These are phyloP conservation scores for Drosophila anceps DNA, from an alignment of 2,888 invertebrate species.

Conservation along the genomic window DNA sequence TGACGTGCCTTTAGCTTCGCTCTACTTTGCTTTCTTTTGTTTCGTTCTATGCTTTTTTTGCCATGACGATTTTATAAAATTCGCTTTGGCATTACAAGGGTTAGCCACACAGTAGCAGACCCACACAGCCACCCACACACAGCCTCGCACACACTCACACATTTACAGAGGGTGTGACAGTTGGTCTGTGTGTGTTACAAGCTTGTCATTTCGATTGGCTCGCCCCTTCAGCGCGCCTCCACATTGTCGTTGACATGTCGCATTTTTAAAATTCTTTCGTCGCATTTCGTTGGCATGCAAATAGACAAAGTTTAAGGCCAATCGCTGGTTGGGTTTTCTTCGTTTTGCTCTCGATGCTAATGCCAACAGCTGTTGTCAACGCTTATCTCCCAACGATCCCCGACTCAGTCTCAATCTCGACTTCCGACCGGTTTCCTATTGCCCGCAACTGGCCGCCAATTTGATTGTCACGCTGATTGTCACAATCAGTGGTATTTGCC, in stretches of 20 bases:
- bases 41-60: slow-evolving; percentile 35
- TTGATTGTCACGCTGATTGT: slow-evolving; percentile 76
- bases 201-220: slow-evolving; percentile 70
- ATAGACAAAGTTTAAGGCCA: slow-evolving; percentile 75
- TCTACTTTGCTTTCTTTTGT: slow-evolving; percentile 29
- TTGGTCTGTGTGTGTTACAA: slow-evolving; percentile 78
- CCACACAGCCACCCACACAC: slow-evolving; percentile 1
- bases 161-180: slow-evolving; percentile 62
- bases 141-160: slow-evolving; percentile 9
- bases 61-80: slow-evolving; percentile 69
- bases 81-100: slow-evolving; percentile 70
- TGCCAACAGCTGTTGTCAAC: slow-evolving; percentile 66
- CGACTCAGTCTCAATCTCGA: slow-evolving; percentile 24
- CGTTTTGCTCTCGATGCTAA: slow-evolving; percentile 43
- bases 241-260: slow-evolving; percentile 62
- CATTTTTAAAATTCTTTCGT: slow-evolving; percentile 73
- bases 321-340: slow-evolving; percentile 11
- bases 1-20: slow-evolving; percentile 53
- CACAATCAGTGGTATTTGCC: slow-evolving; percentile 78
- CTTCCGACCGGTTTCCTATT: slow-evolving; percentile 25
- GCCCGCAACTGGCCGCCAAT: slow-evolving; percentile 61
- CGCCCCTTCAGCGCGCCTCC: slow-evolving; percentile 46
- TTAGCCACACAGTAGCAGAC: slow-evolving; percentile 54
- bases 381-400: slow-evolving; percentile 46
- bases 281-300: slow-evolving; percentile 69